Evolutionary conservation across 1,140 invertebrate species (phyloP).

Genomic region (Brachionus sp.): DNA sequence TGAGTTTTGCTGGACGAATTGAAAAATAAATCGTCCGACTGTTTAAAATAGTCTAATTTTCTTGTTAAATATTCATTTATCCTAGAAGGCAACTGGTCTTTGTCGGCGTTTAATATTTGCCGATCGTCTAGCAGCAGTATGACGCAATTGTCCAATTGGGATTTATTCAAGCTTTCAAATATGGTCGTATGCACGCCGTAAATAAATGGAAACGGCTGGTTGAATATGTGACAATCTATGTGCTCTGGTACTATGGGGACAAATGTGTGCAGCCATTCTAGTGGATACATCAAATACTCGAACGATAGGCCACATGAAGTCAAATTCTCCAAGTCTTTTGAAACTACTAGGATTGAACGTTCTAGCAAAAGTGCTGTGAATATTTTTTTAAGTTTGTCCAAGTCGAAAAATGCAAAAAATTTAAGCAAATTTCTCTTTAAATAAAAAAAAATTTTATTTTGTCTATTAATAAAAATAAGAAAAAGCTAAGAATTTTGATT

Average conservation of each 20-base stretch:
- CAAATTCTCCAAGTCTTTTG: constrained; percentile 40
- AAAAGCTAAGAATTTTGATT: too few species aligned
- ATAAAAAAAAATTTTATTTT: not conserved
- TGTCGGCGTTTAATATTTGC: not conserved
- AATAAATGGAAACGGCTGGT: constrained; percentile 43
- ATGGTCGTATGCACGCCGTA: constrained; percentile 25
- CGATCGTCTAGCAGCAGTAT: constrained; percentile 12
- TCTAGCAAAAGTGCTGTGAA: constrained; percentile 28
- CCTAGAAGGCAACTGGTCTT: not conserved
- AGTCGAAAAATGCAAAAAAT: constrained; percentile 44
- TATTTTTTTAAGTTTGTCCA: constrained; percentile 37
- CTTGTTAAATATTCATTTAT: not conserved
- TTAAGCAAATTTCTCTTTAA: constrained; percentile 43
- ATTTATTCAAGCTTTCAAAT: not conserved
- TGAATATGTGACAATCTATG: constrained; percentile 18
- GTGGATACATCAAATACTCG: constrained; percentile 38
- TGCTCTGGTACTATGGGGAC: constrained; percentile 36
- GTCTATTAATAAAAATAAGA: too few species aligned
- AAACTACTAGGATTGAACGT: constrained; percentile 10
- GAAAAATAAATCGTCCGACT: not conserved
- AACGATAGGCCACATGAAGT: constrained; percentile 34
- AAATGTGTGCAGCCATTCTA: constrained; percentile 45
- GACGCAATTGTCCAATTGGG: constrained; percentile 18
- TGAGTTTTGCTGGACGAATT: not conserved
- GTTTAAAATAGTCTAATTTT: not conserved